Conservation (phyloP, 1,140 invertebrate genomes). For the Coenobita brevimanus region DNA sequence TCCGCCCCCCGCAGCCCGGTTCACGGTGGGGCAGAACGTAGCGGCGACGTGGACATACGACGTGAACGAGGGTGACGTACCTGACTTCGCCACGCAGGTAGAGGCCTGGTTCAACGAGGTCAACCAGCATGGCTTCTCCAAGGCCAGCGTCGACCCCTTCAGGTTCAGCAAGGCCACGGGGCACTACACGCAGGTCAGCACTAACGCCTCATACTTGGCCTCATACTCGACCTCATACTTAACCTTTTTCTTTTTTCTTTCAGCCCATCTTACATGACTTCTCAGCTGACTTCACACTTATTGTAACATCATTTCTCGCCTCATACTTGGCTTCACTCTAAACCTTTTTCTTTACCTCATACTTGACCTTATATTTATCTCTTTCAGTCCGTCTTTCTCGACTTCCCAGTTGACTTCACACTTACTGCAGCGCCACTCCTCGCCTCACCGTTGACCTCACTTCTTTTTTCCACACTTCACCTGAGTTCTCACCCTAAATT, state of each 20-base stretch:
- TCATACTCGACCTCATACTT: background rate
- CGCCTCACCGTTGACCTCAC: background rate
- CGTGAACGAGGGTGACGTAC: conserved; percentile 77
- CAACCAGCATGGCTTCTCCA: conserved; percentile 80
- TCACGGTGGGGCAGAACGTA: conserved; percentile 87
- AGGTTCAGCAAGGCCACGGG: conserved; percentile 80
- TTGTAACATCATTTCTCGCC: background rate
- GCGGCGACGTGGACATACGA: conserved; percentile 85
- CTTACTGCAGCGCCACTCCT: background rate
- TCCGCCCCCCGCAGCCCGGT: conserved; percentile 77
- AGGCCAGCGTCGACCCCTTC: conserved; percentile 74
- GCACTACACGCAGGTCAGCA: conserved; percentile 86
- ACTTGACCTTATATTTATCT: background rate
- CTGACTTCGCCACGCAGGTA: conserved; percentile 84
- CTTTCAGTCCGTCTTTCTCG: background rate
- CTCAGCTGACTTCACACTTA: background rate
- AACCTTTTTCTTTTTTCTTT: background rate
- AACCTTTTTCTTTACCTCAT: background rate
- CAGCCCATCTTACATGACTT: background rate
- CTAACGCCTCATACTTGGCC: conserved; percentile 74
- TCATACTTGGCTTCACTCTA: too few relatives aligned
- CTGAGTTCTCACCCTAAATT: background rate
- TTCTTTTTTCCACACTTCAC: background rate
- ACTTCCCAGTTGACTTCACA: background rate
- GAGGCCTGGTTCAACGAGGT: conserved; percentile 88